Percentiles rank a stretch among this genome's conserved stretches.
phyloP scores from a whole-genome alignment of 2,888 invertebrate species.

The Hecatera dysodea region DNA sequence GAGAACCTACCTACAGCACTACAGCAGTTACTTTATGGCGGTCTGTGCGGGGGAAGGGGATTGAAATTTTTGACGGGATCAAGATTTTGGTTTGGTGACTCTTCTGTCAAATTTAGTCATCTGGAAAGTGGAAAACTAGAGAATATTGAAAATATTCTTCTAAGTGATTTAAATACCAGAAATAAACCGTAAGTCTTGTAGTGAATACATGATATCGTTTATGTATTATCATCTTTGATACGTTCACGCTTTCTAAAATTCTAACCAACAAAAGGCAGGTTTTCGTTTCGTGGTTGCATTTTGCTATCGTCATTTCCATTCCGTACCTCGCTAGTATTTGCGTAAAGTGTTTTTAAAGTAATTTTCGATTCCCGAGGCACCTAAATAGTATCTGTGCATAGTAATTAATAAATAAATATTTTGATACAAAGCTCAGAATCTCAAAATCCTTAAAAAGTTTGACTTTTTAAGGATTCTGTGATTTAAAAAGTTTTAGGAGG shows the following conservation, averaged over 20 bases:
- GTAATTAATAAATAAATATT: background rate
- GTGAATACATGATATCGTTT: background rate
- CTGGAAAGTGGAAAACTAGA: background rate
- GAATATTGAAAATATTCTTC: slow-evolving; percentile 28
- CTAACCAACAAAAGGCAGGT: slow-evolving; percentile 64
- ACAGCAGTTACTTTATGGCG: too few relatives aligned
- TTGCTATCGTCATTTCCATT: slow-evolving; percentile 59
- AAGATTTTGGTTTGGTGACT: background rate
- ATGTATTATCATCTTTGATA: background rate
- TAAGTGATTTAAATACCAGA: slow-evolving; percentile 5
- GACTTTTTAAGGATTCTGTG: too few relatives aligned
- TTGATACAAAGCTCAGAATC: background rate
- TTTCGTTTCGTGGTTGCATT: slow-evolving; percentile 25
- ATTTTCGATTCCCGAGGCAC: background rate
- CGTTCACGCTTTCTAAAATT: slow-evolving; percentile 66
- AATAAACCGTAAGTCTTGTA: slow-evolving; percentile 57
- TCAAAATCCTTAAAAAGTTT: background rate
- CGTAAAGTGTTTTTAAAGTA: background rate
- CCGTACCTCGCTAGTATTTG: background rate
- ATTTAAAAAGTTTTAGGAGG: slow-evolving; percentile 15
- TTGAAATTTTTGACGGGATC: slow-evolving; percentile 24
- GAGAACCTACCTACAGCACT: too few relatives aligned
- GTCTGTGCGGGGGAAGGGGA: background rate
- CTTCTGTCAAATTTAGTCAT: slow-evolving; percentile 28
- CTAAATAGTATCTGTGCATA: background rate